These are phyloP conservation scores for Gari tellinella DNA, from an alignment of 2,888 invertebrate genomes.

Conservation along the genomic window DNA sequence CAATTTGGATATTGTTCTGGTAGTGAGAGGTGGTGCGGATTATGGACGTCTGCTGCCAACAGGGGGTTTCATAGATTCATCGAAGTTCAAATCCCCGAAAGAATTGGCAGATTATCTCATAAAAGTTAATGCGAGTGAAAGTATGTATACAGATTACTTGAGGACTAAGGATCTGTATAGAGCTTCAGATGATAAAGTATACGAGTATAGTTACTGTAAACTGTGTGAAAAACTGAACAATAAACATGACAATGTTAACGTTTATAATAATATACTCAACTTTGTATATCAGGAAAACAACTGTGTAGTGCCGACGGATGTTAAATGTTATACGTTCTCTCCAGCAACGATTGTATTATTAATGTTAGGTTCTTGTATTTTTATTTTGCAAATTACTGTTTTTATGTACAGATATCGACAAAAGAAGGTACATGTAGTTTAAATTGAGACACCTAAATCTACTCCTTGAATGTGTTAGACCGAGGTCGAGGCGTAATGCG, in stretches of 20 bases:
- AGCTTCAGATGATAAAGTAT: constrained; percentile 11
- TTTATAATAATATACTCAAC: too few species aligned
- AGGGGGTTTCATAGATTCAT: constrained; percentile 34
- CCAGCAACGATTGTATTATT: too few species aligned
- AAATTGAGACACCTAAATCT: too few species aligned
- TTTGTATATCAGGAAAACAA: too few species aligned
- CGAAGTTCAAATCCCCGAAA: constrained; percentile 30
- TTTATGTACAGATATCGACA: too few species aligned
- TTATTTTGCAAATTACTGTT: too few species aligned
- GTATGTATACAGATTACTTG: constrained; percentile 27
- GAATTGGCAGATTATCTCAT: constrained; percentile 34
- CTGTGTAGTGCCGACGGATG: not conserved
- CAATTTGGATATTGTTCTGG: constrained; percentile 38
- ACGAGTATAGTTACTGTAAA: not conserved
- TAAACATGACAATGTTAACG: too few species aligned
- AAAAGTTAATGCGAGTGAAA: constrained; percentile 20
- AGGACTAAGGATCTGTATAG: constrained; percentile 39
- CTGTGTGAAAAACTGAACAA: not conserved
- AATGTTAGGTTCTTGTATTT: too few species aligned
- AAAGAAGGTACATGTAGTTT: too few species aligned
- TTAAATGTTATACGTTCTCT: too few species aligned
- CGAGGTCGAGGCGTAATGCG: too few species aligned
- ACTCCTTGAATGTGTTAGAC: too few species aligned
- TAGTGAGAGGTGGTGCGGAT: constrained; percentile 43
- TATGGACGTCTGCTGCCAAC: constrained; percentile 6